These are phyloP conservation scores for Habrosyne pyritoides DNA, from an alignment of 2,888 invertebrate species.

Conservation along the genomic window DNA sequence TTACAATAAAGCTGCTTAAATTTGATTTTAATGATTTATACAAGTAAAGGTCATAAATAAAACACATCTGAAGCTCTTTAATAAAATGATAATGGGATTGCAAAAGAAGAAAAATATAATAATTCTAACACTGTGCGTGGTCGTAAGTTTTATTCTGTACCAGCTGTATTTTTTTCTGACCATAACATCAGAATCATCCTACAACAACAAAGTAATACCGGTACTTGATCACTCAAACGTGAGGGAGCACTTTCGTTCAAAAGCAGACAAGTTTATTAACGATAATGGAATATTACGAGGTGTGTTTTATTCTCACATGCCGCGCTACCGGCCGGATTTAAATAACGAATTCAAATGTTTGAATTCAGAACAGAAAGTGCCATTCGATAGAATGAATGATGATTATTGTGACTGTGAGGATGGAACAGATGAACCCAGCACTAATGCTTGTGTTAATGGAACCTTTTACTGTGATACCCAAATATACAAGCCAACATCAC, in stretches of 20 bases:
- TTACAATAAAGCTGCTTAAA: too few relatives aligned
- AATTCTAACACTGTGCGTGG: conserved; percentile 58
- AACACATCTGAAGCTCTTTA: neutral
- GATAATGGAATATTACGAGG: conserved; percentile 71
- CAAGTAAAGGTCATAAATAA: neutral
- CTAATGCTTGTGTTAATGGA: conserved; percentile 93
- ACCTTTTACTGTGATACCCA: conserved; percentile 91
- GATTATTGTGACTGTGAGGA: conserved; percentile 94
- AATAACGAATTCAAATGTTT: conserved; percentile 73
- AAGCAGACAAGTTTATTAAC: conserved; percentile 67
- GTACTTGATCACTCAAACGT: conserved; percentile 52
- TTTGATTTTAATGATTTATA: too few relatives aligned
- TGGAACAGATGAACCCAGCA: conserved; percentile 92
- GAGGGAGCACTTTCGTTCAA: conserved; percentile 57
- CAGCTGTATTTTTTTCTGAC: conserved; percentile 73
- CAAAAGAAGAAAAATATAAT: conserved; percentile 76
- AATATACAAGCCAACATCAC: conserved; percentile 63
- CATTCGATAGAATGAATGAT: conserved; percentile 86
- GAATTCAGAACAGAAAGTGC: conserved; percentile 58
- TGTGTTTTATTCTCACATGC: conserved; percentile 59
- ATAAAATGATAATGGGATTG: conserved; percentile 41
- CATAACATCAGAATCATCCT: conserved; percentile 58
- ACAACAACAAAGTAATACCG: conserved; percentile 48
- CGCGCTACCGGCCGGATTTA: conserved; percentile 64
- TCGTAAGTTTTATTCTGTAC: conserved; percentile 67